Conservation (phyloP, 2,113 vertebrate species). For the Zosterops japonicus region DNA sequence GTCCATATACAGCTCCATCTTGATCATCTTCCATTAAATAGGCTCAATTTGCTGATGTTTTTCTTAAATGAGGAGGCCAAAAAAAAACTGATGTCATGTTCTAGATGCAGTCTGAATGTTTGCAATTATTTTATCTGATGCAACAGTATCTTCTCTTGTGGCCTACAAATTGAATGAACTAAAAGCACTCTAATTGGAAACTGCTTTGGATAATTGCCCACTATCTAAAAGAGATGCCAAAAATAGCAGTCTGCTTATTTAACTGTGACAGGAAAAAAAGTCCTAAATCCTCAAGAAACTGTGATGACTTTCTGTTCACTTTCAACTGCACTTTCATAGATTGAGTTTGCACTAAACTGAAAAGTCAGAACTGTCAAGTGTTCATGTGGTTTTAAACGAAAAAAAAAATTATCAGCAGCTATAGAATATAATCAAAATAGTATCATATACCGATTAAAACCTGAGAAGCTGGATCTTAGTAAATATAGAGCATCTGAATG, state of each 20-base stretch:
- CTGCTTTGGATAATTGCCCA: slow-evolving; percentile 9
- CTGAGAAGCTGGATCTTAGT: not conserved
- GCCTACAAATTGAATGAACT: not conserved
- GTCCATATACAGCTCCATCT: not conserved
- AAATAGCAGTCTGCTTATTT: slow-evolving; percentile 7
- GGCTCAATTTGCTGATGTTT: not conserved
- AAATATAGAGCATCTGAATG: not conserved
- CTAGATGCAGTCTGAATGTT: not conserved
- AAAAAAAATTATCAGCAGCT: not conserved
- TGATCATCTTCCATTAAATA: not conserved
- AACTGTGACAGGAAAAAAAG: not conserved
- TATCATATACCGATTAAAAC: not conserved
- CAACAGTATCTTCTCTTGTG: not conserved
- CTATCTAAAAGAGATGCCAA: not conserved
- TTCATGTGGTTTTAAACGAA: not conserved
- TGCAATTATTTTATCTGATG: slow-evolving; percentile 22
- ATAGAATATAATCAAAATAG: not conserved
- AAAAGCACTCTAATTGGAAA: slow-evolving; percentile 24
- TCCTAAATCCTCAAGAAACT: not conserved
- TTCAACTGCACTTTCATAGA: not conserved
- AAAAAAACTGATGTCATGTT: not conserved
- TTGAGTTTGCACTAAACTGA: not conserved
- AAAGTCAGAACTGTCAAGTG: not conserved
- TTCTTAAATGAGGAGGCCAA: not conserved
- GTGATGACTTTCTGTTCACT: not conserved